Percentiles rank a stretch among this genome's conserved stretches.
These are phyloP conservation scores for Uropsilus gracilis DNA, from an alignment of 2,113 vertebrate genomes.

Conservation along the genomic window DNA sequence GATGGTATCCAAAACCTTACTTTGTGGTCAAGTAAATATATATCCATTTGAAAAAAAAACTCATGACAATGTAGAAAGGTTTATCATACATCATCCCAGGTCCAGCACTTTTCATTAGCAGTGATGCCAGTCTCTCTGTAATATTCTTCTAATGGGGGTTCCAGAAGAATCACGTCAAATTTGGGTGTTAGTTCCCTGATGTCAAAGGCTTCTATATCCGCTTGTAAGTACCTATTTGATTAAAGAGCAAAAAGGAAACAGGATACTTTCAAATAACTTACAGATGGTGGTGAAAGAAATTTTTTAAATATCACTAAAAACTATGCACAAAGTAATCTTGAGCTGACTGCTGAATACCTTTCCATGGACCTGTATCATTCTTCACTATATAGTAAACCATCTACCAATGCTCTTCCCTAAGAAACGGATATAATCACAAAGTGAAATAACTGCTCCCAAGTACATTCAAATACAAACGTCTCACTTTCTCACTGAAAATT, in stretches of 20 bases:
- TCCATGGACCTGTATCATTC: not conserved
- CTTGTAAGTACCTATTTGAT: slow-evolving; percentile 94
- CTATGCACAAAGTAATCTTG: not conserved
- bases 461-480: not conserved
- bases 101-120: slow-evolving; percentile 97
- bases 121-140: slow-evolving; percentile 98
- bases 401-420: not conserved
- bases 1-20: not conserved
- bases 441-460: not conserved
- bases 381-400: not conserved
- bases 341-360: not conserved
- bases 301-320: not conserved
- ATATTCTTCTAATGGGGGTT: slow-evolving; percentile 97
- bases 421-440: not conserved
- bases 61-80: not conserved
- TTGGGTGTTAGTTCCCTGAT: slow-evolving; percentile 95
- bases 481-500: not conserved
- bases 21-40: not conserved
- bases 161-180: slow-evolving; percentile 98
- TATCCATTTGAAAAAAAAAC: not conserved
- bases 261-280: not conserved
- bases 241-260: not conserved
- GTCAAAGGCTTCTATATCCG: slow-evolving; percentile 95
- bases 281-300: not conserved
- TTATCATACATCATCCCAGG: slow-evolving; percentile 93